Evolutionary conservation across 1,140 invertebrate species (phyloP), one percentile per base, ranked within the genome.

Genomic region (Lepidotrigona ventralis): DNA sequence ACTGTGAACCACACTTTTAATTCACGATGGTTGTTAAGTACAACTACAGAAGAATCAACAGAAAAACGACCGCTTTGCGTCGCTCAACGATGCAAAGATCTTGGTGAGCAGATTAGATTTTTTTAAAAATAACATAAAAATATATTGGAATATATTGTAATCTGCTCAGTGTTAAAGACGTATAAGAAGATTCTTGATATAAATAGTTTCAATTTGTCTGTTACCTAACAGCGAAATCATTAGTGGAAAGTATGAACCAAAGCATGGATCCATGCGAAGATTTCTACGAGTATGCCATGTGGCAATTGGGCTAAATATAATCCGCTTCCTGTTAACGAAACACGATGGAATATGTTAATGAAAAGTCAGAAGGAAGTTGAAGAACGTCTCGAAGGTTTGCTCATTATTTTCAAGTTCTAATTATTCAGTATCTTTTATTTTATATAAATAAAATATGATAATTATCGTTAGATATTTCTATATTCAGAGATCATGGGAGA

Each of bases 211-310:
- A 29, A 68, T 39, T 12, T 68, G 33, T 39, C 33, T 33, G 19
- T 5, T 68, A 23, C 19, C 12, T 23, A 23, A 69, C 14, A 71
- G 78, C 68, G 2, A 26, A n/a, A 8, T 8, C n/a, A 19, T 46
- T 80, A n/a, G 0, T 5, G 17, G 23, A 21, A 14, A 72, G 46
- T 39, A 80, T 58, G 39, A 80, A 80, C 11, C 23, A 11, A 46
- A 58, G 14, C 11, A 54, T 12, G 23, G 33, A 58, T 79, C 68
- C 54, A 8, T 79, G 68, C 21, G 78, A 39, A 29, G 68, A 79
- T 71, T 79, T 79, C 29, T 71, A 71, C 23, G 78, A 79, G n/a
- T 79, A 79, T 29, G 17, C 21, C 21, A n/a, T 79, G 68, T 39
- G 78, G 68, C 54, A 79, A 79, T 46, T 79, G 78, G 68, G 1